These are phyloP conservation scores for Rotaria sp. DNA, from an alignment of 2,888 invertebrate genomes.

Conservation along the genomic window DNA sequence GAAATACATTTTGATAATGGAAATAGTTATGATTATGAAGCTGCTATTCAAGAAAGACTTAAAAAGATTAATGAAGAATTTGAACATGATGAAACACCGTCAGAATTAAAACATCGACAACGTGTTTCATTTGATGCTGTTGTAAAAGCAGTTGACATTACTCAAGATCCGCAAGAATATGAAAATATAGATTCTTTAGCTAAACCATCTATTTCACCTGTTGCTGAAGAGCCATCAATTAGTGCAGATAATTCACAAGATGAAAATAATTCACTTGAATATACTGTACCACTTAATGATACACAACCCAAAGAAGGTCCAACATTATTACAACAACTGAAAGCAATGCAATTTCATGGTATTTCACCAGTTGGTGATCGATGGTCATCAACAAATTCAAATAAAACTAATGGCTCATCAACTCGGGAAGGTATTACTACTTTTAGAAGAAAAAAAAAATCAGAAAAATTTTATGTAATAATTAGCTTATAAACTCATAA, in stretches of 20 bases:
- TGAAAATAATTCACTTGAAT: background rate
- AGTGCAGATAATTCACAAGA: background rate
- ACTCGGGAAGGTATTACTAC: background rate
- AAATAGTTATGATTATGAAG: background rate
- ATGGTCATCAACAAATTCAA: background rate
- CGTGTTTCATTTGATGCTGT: slow-evolving; percentile 26
- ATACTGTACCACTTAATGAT: slow-evolving; percentile 7
- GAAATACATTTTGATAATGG: background rate
- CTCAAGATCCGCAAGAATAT: background rate
- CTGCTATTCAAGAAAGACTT: background rate
- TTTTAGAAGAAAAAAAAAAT: background rate
- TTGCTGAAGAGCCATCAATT: background rate
- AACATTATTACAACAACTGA: background rate
- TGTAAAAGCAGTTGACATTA: background rate
- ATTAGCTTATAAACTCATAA: no score
- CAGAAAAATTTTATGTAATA: no score
- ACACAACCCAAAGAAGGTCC: background rate
- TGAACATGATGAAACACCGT: slow-evolving; percentile 5
- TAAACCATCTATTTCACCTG: background rate
- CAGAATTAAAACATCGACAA: background rate
- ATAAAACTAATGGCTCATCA: background rate
- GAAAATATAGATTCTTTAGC: background rate
- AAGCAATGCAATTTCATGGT: background rate
- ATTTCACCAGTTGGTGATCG: background rate
- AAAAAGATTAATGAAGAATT: slow-evolving; percentile 25